Evolutionary conservation across 2,797 vertebrate genomes (phyloP), one percentile per base, ranked within the genome.

Genomic region (Enteromius fasciolatus): DNA sequence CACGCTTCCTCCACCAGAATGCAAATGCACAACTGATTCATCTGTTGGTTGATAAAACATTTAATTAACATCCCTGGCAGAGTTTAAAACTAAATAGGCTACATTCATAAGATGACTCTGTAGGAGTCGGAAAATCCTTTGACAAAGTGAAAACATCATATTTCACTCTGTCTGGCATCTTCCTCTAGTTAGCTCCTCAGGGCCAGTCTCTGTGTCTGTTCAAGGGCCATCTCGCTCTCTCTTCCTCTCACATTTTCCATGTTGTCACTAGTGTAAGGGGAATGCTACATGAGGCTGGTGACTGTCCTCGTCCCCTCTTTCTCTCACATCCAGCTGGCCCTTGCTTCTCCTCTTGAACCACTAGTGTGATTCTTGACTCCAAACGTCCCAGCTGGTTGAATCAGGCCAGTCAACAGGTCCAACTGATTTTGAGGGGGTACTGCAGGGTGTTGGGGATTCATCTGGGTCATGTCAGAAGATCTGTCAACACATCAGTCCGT

Each of bases 271-370:
- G 84, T 86, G 87, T 84, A 85, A 87, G 85, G 87, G 88, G 89
- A 91, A 91, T 89, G 85, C 89, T 90, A 92, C 91, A 90, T 73
- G 85, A 90, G 85, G 88, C 89, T 90, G 91, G 86, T 84, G 86
- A 85, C 83, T 61, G 81, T 83, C 50, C 74, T 70, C 64, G 33
- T 77, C 39, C 23, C 36, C 74, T 69, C 84, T 93, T 86, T 93
- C 83, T 90, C 90, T 84, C 84, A 85, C 83, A 85, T 94, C 93
- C 93, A 94, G 91, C 92, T 92, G 91, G 92, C 90, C 74, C 67
- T 80, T 90, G 88, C 78, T 82, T 85, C 78, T 86, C 78, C 78
- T 86, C 85, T 83, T 85, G 87, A 83, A 83, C 64, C 76, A 57
- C 67, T 36, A 72, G 67, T 50, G 67, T 75, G 52, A 79, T 80